Evolutionary conservation across 2,113 vertebrate genomes (phyloP).

Genomic region (Heloderma charlesbogerti): DNA sequence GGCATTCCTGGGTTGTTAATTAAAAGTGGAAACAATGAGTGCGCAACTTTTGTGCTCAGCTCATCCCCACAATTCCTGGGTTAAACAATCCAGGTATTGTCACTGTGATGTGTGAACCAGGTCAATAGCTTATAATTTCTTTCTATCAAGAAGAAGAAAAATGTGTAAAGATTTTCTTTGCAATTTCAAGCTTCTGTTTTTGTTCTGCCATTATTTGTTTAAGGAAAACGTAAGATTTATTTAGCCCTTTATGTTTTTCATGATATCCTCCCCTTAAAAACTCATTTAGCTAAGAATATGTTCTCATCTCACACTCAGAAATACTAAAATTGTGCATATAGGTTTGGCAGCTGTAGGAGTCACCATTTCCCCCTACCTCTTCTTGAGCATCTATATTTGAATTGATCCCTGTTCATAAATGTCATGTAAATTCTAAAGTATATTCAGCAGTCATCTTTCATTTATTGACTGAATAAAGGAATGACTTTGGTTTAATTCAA

Average conservation of each 20-base stretch:
- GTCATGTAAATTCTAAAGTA: not conserved
- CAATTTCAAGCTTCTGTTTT: conserved; percentile 56
- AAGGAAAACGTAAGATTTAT: conserved; percentile 60
- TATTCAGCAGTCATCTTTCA: not conserved
- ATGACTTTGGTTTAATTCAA: too few species aligned
- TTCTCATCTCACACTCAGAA: not conserved
- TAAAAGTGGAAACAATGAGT: too few species aligned
- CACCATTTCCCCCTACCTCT: not conserved
- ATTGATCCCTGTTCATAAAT: not conserved
- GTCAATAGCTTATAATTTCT: conserved; percentile 55
- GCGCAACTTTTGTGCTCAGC: too few species aligned
- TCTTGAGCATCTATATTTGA: not conserved
- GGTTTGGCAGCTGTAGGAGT: not conserved
- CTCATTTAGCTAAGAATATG: not conserved
- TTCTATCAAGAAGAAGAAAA: conserved; percentile 68
- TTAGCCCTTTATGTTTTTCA: conserved; percentile 62
- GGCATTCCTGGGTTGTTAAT: too few species aligned
- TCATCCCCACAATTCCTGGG: too few species aligned
- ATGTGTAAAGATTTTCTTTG: conserved; percentile 66
- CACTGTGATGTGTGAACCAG: too few species aligned
- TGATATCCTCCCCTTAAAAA: conserved; percentile 57
- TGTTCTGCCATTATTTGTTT: conserved; percentile 55
- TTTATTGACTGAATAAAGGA: not conserved
- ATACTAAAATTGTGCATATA: not conserved
- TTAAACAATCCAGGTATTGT: not conserved